A percentile compares a stretch with the other conserved stretches of the same genome.
These are phyloP conservation scores for Dasypus novemcinctus DNA, from an alignment of 2,113 vertebrate species.

Conservation along the genomic window DNA sequence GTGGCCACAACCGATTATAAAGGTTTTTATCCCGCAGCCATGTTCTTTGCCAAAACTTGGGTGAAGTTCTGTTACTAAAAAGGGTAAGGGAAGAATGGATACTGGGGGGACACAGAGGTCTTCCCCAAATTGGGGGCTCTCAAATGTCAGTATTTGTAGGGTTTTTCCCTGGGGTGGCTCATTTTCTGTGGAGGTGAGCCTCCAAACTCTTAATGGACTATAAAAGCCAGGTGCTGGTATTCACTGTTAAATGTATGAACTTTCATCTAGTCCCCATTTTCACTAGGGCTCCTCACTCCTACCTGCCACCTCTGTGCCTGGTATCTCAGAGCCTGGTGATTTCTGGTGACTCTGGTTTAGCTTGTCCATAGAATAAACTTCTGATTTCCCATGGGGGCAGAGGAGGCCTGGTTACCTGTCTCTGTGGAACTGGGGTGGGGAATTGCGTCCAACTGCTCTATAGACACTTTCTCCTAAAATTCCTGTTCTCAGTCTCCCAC, in stretches of 20 bases:
- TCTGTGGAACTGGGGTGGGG: too few relatives aligned
- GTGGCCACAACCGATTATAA: neutral
- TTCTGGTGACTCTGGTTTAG: neutral
- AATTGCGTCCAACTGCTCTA: neutral
- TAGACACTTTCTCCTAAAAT: neutral
- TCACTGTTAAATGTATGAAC: neutral
- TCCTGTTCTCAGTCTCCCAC: neutral
- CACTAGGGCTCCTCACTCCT: neutral
- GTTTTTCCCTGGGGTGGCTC: neutral
- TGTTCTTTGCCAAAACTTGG: neutral
- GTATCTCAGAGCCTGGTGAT: neutral
- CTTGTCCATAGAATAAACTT: neutral
- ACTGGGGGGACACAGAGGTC: too few relatives aligned
- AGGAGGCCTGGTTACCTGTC: neutral
- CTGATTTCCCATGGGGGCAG: neutral
- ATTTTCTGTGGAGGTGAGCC: neutral
- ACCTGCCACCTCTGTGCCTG: neutral
- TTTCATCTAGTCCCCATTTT: neutral
- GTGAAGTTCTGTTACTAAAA: neutral
- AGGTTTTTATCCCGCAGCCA: neutral
- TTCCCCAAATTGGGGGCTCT: neutral
- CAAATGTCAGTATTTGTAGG: neutral
- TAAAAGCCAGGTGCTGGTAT: neutral
- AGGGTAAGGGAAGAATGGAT: neutral
- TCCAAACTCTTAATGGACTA: fast-evolving